Evolutionary conservation across 2,888 invertebrate genomes (phyloP).

Genomic region (Galeruca laticollis): DNA sequence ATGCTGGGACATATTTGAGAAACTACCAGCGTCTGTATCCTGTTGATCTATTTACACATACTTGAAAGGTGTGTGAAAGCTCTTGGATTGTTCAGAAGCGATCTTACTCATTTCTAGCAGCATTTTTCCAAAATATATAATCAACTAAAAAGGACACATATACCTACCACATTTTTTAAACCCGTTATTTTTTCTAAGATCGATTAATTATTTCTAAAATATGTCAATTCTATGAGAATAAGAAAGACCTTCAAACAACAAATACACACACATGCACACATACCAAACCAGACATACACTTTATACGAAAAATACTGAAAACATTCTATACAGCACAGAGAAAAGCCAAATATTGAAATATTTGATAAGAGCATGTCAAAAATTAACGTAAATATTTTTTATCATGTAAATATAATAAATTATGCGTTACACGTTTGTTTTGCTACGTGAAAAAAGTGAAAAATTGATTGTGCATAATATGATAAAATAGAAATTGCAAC

Average conservation of each 20-base stretch:
- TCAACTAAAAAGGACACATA: neutral
- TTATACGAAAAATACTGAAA: conserved; percentile 20
- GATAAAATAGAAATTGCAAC: too few species aligned
- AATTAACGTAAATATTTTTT: neutral
- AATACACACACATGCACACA: conserved; percentile 18
- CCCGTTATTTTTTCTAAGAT: conserved; percentile 16
- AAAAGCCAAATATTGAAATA: conserved; percentile 24
- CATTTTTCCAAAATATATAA: neutral
- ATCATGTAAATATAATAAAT: too few species aligned
- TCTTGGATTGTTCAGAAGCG: too few species aligned
- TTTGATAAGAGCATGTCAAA: neutral
- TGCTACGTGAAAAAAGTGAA: too few species aligned
- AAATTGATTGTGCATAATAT: too few species aligned
- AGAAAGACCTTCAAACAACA: conserved; percentile 23
- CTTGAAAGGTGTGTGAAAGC: too few species aligned
- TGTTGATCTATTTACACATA: too few species aligned
- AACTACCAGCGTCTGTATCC: too few species aligned
- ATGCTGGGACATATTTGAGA: too few species aligned
- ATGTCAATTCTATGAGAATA: conserved; percentile 17
- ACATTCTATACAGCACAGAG: conserved; percentile 34
- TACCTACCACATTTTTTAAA: neutral
- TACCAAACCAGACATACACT: conserved; percentile 25
- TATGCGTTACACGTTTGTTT: too few species aligned
- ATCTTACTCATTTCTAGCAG: too few species aligned
- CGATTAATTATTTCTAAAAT: conserved; percentile 25